A percentile compares a stretch with the other conserved stretches of the same genome.
These are phyloP conservation scores for Ariolimax columbianus DNA, from an alignment of 2,888 invertebrate genomes.

Conservation along the genomic window DNA sequence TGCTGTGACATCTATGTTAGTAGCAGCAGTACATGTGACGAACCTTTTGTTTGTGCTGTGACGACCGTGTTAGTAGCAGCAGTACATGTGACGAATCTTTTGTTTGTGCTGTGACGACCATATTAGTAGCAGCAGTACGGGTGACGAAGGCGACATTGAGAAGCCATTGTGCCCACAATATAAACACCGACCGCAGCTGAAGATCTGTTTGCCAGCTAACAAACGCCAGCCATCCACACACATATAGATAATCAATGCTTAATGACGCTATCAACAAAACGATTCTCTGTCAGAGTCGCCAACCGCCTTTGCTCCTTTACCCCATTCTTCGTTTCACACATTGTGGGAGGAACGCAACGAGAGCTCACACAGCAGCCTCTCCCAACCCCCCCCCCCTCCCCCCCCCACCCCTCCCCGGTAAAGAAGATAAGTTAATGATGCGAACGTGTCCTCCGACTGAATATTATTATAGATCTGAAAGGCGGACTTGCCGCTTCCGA, in stretches of 20 bases:
- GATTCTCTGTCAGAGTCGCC: neutral
- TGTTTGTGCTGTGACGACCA: neutral
- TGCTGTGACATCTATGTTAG: too few species aligned
- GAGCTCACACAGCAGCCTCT: neutral
- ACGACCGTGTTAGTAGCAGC: neutral
- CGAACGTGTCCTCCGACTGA: neutral
- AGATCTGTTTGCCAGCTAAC: neutral
- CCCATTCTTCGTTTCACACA: neutral
- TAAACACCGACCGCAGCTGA: neutral
- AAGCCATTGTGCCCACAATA: neutral
- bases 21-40: too few species aligned
- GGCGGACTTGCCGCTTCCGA: too few species aligned
- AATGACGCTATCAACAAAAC: neutral
- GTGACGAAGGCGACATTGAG: neutral
- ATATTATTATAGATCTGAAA: neutral
- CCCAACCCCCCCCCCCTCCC: neutral
- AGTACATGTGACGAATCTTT: neutral
- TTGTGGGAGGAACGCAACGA: neutral
- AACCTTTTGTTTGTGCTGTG: neutral
- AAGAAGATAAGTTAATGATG: neutral
- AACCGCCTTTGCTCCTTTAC: neutral
- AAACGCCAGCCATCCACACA: neutral
- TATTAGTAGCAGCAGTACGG: neutral
- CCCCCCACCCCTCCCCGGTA: neutral
- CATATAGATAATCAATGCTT: neutral